Evolutionary conservation across 2,888 invertebrate species (phyloP), one percentile per base, ranked within the genome.

Genomic region (Notodonta dromedarius): DNA sequence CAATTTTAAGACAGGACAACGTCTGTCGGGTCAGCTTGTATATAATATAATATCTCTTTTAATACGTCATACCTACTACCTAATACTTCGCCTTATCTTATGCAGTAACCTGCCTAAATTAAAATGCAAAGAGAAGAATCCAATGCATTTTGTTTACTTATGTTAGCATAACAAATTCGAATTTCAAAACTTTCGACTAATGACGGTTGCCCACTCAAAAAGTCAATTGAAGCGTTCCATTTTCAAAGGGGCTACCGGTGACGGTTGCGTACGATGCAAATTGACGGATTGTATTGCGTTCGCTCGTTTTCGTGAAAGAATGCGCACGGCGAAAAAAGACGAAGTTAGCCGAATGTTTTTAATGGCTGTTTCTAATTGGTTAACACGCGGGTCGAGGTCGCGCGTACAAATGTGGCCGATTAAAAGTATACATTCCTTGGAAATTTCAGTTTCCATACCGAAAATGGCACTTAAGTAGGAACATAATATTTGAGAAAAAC

Each of bases 291-390:
- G 78, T 88, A 87, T 84, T 83, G 83, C 82, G 84, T 82, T 42
- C 82, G 81, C 80, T 85, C 76, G 86, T 85, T 87, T 88, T 86
- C 89, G 91, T 89, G 89, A 87, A 86, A 78, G 90, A 91, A 91
- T 91, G 91, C 89, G 82, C 57, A 77, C 82, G 80, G 79, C 83
- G 83, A 85, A 87, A 86, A 82, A 76, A 81, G 78, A 73, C 80
- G 78, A 73, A 77, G 70, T 79, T 80, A 79, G 80, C 77, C 85
- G 79, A 87, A 84, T 71, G 78, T 61, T 84, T 89, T 88, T 90
- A 90, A 90, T 90, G 86, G 86, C 78, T 88, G 89, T 87, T 81
- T 86, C 92, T 90, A 91, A 92, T 91, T 90, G 91, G 90, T 85
- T 87, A 89, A 83, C 83, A 80, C 77, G 77, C 75, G 69, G 85